These are phyloP conservation scores for Gambusia affinis DNA, from an alignment of 2,113 vertebrate genomes.

Conservation along the genomic window DNA sequence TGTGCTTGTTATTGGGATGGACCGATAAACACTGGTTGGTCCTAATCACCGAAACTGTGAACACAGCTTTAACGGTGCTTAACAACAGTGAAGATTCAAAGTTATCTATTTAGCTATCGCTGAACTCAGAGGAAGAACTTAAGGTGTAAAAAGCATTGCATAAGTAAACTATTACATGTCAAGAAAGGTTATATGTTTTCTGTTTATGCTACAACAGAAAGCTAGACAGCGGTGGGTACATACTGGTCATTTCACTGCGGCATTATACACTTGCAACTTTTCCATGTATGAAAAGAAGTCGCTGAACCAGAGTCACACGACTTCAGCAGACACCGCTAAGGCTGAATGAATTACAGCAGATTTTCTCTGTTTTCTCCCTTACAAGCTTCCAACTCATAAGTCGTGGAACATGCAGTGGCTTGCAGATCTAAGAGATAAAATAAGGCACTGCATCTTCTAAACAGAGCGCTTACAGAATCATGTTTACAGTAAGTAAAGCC, in stretches of 20 bases:
- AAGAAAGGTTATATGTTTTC: too few relatives aligned
- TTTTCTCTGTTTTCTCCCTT: too few relatives aligned
- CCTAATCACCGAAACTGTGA: not conserved
- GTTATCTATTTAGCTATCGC: not conserved
- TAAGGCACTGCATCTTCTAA: not conserved
- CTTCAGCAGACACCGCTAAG: too few relatives aligned
- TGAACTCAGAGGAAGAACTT: not conserved
- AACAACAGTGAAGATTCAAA: not conserved
- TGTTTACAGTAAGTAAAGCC: not conserved
- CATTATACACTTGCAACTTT: too few relatives aligned
- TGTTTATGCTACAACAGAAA: not conserved
- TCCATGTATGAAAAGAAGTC: too few relatives aligned
- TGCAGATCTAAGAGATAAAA: not conserved
- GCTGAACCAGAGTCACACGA: too few relatives aligned
- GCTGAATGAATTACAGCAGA: too few relatives aligned
- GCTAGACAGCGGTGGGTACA: not conserved
- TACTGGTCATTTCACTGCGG: not conserved
- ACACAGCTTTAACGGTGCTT: not conserved
- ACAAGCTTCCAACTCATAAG: too few relatives aligned
- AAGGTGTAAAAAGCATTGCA: not conserved
- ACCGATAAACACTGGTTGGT: too few relatives aligned
- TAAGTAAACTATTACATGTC: not conserved
- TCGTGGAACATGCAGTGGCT: not conserved
- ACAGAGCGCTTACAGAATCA: not conserved
- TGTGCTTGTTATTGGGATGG: too few relatives aligned